These are phyloP conservation scores for Eulacestoma nigropectus DNA, from an alignment of 2,113 vertebrate species.

Conservation along the genomic window DNA sequence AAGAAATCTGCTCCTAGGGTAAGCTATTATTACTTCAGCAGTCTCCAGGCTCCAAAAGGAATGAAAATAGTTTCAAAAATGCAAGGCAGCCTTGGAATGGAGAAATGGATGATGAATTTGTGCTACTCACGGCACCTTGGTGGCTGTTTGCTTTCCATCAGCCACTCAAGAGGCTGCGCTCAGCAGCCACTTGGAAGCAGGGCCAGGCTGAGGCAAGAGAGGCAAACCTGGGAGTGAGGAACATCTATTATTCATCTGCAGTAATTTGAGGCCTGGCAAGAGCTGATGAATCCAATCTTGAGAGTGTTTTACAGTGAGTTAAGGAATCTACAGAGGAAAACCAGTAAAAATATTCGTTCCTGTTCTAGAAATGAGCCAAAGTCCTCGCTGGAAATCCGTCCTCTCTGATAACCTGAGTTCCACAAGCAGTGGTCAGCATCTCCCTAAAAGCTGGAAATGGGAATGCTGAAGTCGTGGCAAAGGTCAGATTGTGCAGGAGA, in stretches of 20 bases:
- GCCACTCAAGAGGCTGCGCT: background rate
- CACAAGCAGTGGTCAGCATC: background rate
- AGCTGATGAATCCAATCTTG: background rate
- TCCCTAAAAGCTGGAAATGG: background rate
- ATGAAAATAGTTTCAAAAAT: slow-evolving; percentile 16
- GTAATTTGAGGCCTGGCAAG: background rate
- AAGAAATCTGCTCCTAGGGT: slow-evolving; percentile 31
- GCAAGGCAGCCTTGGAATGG: background rate
- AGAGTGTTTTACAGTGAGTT: background rate
- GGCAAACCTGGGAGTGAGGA: background rate
- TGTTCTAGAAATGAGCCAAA: background rate
- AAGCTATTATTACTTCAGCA: slow-evolving; percentile 37
- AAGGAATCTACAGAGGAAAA: background rate
- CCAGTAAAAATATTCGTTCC: background rate
- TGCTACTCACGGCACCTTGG: background rate
- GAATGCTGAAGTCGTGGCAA: background rate
- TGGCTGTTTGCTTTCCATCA: background rate
- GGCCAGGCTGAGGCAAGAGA: background rate
- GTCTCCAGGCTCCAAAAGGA: slow-evolving; percentile 18
- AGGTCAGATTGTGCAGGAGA: background rate
- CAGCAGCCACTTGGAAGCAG: background rate
- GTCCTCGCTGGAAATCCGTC: background rate
- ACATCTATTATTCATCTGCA: background rate
- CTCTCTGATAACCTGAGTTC: background rate
- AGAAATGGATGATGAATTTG: background rate